A percentile compares a stretch with the other conserved stretches of the same genome.
These are phyloP conservation scores for Tinamus guttatus DNA, from an alignment of 2,113 vertebrate genomes.

Conservation along the genomic window DNA sequence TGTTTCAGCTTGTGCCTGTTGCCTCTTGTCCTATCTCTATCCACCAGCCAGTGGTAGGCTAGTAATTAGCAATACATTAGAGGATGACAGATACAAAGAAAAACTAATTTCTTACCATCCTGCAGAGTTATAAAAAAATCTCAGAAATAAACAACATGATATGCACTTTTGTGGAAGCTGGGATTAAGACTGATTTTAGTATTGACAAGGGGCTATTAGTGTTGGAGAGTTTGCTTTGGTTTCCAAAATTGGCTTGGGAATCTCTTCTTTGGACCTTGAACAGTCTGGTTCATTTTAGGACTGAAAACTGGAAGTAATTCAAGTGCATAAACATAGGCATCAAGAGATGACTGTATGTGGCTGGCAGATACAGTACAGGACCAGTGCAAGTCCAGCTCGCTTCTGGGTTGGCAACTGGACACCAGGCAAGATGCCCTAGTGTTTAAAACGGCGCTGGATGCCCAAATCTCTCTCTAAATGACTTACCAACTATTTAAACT, in stretches of 20 bases:
- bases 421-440: not conserved
- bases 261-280: not conserved
- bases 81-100: not conserved
- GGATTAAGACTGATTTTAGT: not conserved
- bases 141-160: not conserved
- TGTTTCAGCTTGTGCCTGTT: too few species aligned
- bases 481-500: not conserved
- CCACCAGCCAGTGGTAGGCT: not conserved
- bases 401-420: not conserved
- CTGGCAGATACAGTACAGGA: not conserved
- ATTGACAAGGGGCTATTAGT: not conserved
- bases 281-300: not conserved
- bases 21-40: too few species aligned
- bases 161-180: not conserved
- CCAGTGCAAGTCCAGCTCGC: not conserved
- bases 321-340: not conserved
- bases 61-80: not conserved
- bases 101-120: not conserved
- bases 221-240: not conserved
- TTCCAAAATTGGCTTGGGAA: not conserved
- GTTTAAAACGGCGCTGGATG: not conserved
- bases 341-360: accelerated
- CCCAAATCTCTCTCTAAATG: not conserved
- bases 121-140: not conserved
- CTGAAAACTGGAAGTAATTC: not conserved